These are phyloP conservation scores for Neopipo cinnamomea DNA, from an alignment of 2,113 vertebrate species.

Conservation along the genomic window DNA sequence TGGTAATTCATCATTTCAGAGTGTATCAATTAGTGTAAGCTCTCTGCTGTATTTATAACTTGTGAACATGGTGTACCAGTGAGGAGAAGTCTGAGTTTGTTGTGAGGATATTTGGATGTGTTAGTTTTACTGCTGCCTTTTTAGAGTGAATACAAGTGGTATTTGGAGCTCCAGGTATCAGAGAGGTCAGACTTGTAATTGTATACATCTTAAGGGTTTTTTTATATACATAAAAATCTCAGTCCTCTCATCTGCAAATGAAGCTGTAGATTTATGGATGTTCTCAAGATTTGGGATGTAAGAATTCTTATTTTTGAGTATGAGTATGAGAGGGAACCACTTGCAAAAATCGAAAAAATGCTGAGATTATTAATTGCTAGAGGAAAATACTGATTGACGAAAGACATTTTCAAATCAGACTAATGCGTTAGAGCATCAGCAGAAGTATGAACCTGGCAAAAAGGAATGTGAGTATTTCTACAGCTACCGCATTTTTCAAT, in stretches of 20 bases:
- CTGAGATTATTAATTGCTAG: conserved; percentile 51
- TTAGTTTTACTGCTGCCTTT: background rate
- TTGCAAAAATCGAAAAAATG: conserved; percentile 48
- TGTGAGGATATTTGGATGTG: background rate
- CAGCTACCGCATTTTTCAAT: background rate
- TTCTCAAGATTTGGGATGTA: conserved; percentile 20
- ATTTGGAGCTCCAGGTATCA: background rate
- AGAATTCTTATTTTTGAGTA: conserved; percentile 45
- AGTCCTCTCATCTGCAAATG: background rate
- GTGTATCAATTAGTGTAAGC: background rate
- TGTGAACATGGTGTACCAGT: background rate
- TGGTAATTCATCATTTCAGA: background rate
- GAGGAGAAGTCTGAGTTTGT: background rate
- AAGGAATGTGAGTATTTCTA: background rate
- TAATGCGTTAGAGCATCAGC: conserved; percentile 27
- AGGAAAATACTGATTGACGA: conserved; percentile 9
- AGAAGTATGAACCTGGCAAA: conserved; percentile 3
- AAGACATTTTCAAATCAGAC: conserved; percentile 23
- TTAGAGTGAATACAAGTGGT: rapidly evolving
- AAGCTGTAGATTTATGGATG: conserved; percentile 46
- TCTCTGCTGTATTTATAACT: background rate
- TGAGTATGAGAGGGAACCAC: conserved; percentile 47
- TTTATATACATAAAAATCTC: background rate
- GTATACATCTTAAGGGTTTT: background rate
- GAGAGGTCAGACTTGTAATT: background rate